A percentile compares a stretch with the other conserved stretches of the same genome.
Conservation (phyloP, 64 coral and sea anemone genomes). For the Montipora efflorescens region DNA sequence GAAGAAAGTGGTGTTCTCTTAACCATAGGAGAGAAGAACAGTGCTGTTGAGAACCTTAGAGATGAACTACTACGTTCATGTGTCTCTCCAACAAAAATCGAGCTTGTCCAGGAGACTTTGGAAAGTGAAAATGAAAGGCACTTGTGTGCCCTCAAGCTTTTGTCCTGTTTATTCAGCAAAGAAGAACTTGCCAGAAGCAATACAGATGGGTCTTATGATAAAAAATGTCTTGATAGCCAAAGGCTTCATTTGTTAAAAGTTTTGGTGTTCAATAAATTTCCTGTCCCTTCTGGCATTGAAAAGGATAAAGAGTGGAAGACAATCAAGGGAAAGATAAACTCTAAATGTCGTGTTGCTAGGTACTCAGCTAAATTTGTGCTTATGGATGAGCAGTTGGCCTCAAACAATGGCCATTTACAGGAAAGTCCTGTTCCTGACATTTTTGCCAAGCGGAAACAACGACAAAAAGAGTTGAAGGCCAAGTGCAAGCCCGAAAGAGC, state of each 20-base stretch:
- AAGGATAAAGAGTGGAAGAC: background rate
- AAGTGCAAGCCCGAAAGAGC: no score
- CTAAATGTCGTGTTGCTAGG: background rate
- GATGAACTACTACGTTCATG: slow-evolving; percentile 30
- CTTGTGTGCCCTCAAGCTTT: slow-evolving; percentile 4
- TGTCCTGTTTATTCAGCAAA: slow-evolving; percentile 42
- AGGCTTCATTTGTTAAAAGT: slow-evolving; percentile 30
- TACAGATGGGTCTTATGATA: slow-evolving; percentile 32
- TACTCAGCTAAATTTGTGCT: background rate
- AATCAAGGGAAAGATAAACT: slow-evolving; percentile 2
- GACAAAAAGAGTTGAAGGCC: no score
- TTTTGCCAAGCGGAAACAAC: no score
- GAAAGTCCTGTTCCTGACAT: no score
- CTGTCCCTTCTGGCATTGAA: background rate
- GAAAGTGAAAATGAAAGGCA: slow-evolving; percentile 42
- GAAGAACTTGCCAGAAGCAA: slow-evolving; percentile 68
- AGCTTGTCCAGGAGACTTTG: slow-evolving; percentile 40
- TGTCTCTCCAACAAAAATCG: slow-evolving; percentile 35
- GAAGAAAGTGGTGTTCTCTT: no score
- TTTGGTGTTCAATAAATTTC: slow-evolving; percentile 6
- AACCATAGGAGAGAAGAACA: background rate
- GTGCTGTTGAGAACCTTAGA: background rate
- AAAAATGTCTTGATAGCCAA: slow-evolving; percentile 30
- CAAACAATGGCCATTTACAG: no score
- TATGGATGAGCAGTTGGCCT: no score